phyloP scores from a whole-genome alignment of 1,140 invertebrate species.

The Drosophila nigromelanica region DNA sequence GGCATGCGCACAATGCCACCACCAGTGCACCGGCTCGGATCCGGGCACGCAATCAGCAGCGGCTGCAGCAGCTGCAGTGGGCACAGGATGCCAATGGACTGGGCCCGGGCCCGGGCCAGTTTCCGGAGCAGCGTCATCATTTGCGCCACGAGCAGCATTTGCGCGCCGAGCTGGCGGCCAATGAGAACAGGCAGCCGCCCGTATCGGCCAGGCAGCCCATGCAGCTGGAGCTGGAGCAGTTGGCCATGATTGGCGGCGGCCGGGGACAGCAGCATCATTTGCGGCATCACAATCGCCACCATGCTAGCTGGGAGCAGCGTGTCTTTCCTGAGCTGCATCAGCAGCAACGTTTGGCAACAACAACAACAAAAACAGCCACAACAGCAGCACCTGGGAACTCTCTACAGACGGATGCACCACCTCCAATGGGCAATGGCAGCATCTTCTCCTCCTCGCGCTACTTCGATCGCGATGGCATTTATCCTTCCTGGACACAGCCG shows the following conservation, averaged over 20 bases:
- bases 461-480: conserved; percentile 68
- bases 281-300: conserved; percentile 71
- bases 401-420: conserved; percentile 19
- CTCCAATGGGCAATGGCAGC: conserved; percentile 16
- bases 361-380: conserved; percentile 15
- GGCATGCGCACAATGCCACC: conserved; percentile 33
- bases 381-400: not conserved
- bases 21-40: conserved; percentile 19
- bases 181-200: conserved; percentile 25
- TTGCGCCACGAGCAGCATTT: conserved; percentile 68
- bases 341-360: conserved; percentile 34
- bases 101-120: not conserved
- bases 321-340: conserved; percentile 57
- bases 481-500: conserved; percentile 55
- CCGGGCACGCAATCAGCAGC: conserved; percentile 30
- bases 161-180: conserved; percentile 58
- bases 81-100: conserved; percentile 42
- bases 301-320: conserved; percentile 64
- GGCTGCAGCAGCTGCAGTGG: conserved; percentile 63
- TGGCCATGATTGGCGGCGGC: not conserved
- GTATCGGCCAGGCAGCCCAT: conserved; percentile 23
- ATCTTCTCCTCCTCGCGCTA: conserved; percentile 36
- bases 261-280: conserved; percentile 65
- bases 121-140: conserved; percentile 45
- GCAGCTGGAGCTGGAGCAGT: conserved; percentile 12